phyloP scores from a whole-genome alignment of 2,113 vertebrate species.

The Verasper variegatus region DNA sequence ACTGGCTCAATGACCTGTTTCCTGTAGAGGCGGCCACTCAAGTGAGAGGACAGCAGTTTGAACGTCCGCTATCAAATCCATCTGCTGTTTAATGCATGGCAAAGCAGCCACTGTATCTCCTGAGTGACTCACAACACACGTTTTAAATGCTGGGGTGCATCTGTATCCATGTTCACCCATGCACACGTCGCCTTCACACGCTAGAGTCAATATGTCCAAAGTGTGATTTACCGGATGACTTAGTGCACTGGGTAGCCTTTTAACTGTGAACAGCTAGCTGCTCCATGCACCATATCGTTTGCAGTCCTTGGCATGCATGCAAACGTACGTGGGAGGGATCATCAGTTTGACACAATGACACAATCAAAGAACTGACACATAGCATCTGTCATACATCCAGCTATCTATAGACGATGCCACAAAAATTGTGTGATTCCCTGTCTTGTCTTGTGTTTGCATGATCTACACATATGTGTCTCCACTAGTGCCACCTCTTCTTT shows the following conservation, averaged over 20 bases:
- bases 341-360: constrained; percentile 61
- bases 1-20: constrained; percentile 29
- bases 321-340: constrained; percentile 74
- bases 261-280: constrained; percentile 26
- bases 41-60: constrained; percentile 25
- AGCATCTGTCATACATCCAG: constrained; percentile 1
- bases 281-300: constrained; percentile 33
- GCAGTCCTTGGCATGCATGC: constrained; percentile 46
- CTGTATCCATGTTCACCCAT: constrained; percentile 34
- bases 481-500: too few relatives aligned
- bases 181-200: background rate
- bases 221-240: constrained; percentile 47
- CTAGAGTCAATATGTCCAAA: constrained; percentile 10
- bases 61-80: constrained; percentile 6
- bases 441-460: background rate
- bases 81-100: constrained; percentile 13
- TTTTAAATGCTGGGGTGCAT: constrained; percentile 3
- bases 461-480: constrained; percentile 9
- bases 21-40: constrained; percentile 16
- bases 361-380: constrained; percentile 9
- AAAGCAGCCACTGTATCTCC: background rate
- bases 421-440: background rate
- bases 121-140: background rate
- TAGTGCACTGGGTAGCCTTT: constrained; percentile 34
- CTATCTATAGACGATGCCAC: background rate